Evolutionary conservation across 2,888 invertebrate species (phyloP).

Genomic region (Tetropium fuscum): DNA sequence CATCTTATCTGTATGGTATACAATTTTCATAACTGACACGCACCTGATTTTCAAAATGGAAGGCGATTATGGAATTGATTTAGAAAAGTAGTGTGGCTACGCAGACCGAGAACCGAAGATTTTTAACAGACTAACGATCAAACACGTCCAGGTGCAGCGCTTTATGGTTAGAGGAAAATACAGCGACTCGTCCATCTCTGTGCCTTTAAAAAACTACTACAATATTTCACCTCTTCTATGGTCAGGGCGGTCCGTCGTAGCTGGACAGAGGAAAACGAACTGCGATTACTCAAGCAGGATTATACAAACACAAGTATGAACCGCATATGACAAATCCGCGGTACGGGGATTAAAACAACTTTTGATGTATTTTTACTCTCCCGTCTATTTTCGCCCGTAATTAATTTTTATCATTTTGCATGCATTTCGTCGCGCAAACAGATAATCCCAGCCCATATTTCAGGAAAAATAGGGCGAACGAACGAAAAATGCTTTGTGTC

Average conservation of each 20-base stretch:
- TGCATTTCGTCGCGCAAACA: conserved; percentile 23
- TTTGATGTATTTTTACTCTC: conserved; percentile 16
- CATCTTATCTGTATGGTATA: no score
- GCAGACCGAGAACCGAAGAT: no score
- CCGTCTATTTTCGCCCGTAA: conserved; percentile 20
- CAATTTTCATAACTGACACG: no score
- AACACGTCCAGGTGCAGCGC: no score
- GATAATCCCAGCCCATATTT: conserved; percentile 24
- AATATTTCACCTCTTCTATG: neutral
- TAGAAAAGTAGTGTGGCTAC: no score
- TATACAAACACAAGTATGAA: conserved; percentile 25
- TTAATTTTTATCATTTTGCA: conserved; percentile 26
- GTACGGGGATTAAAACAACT: conserved; percentile 28
- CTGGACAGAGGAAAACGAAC: conserved; percentile 8
- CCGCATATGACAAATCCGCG: conserved; percentile 28
- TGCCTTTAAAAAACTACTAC: no score
- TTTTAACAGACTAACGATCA: no score
- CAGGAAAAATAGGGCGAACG: conserved; percentile 6
- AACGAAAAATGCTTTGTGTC: conserved; percentile 4
- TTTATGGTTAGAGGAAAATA: no score
- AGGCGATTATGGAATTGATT: no score
- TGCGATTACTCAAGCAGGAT: conserved; percentile 29
- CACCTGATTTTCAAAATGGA: no score
- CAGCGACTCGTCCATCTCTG: no score
- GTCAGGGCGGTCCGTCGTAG: neutral